Evolutionary conservation across 1,140 invertebrate genomes (phyloP), one percentile per base, ranked within the genome.

Genomic region (Drosophila santomea): DNA sequence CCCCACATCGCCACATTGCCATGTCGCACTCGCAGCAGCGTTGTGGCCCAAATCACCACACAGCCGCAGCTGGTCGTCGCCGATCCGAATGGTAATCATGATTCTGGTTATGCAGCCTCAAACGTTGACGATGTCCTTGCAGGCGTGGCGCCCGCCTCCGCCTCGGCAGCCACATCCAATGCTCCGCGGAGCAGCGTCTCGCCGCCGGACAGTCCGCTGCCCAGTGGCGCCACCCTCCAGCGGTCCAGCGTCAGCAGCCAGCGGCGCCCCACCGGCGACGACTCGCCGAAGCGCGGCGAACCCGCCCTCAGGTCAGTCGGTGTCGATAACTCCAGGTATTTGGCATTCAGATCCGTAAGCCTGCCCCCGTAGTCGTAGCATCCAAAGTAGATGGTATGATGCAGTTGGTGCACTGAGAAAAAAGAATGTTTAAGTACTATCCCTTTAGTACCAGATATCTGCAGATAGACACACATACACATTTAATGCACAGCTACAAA

Each of bases 31-130:
- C 76, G 75, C 69, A 84, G 92, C 86, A 94, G 93, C 72, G 93
- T 94, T 77, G 94, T 94, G 81, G 94, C 93, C 43, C 91, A 95
- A 51, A 94, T 94, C 63, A 93, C 93, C 25, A 94, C 94, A 71
- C 88, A 93, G 57, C 93, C 94, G 36, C 90, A 92, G 45, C 76
- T 92, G 67, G 83, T 86, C 39, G 89, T 94, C 35, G 93, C 93
- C 32, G 96, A 96, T 81, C 94, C 95, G 23, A 96, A 96, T 90
- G 96, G 96, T 66, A 96, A 96, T 93, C 96, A 96, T 92, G 96
- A 97, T 92, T 96, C 95, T 41, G 96, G 96, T 45, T 96, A 96
- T 92, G 96, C 95, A 17, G 94, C 95, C 67, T 96, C 95, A 79
- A 95, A 95, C 86, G 91, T 94, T 79, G 95, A 94, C 92, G 94